These are phyloP conservation scores for Anguilla marmorata DNA, from an alignment of 2,797 vertebrate genomes.

Conservation along the genomic window DNA sequence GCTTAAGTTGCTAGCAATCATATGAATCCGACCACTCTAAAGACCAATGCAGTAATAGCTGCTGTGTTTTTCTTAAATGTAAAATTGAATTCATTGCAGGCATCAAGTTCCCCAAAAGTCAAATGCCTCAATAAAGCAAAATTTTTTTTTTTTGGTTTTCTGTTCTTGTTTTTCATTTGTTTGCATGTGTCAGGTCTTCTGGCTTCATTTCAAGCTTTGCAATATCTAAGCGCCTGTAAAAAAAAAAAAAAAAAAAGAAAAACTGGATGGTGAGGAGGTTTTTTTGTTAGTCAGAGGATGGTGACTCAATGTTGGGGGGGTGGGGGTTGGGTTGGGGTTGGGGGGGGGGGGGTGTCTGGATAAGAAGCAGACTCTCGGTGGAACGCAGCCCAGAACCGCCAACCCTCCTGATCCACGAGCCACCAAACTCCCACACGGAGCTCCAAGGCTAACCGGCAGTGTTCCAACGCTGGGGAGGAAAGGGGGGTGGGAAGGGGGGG, in stretches of 20 bases:
- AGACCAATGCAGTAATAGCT: background rate
- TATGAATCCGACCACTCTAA: background rate
- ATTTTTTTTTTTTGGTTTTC: no score
- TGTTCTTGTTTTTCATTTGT: background rate
- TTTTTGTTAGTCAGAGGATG: constrained; percentile 64
- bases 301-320: constrained; percentile 57
- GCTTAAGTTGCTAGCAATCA: background rate
- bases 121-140: background rate
- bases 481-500: background rate
- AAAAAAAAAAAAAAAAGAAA: background rate
- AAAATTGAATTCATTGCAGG: background rate
- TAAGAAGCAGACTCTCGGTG: constrained; percentile 40
- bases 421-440: constrained; percentile 43
- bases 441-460: constrained; percentile 48
- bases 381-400: constrained; percentile 34
- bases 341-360: constrained; percentile 26
- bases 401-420: constrained; percentile 41
- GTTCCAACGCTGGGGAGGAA: background rate
- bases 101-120: constrained; percentile 7
- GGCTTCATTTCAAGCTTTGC: background rate
- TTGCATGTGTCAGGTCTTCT: constrained; percentile 6
- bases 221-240: background rate
- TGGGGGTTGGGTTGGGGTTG: constrained; percentile 36
- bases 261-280: constrained; percentile 27
- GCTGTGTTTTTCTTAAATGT: background rate